Evolutionary conservation across 1,140 invertebrate genomes (phyloP), one percentile per base, ranked within the genome.

Genomic region (Cephus cinctus): DNA sequence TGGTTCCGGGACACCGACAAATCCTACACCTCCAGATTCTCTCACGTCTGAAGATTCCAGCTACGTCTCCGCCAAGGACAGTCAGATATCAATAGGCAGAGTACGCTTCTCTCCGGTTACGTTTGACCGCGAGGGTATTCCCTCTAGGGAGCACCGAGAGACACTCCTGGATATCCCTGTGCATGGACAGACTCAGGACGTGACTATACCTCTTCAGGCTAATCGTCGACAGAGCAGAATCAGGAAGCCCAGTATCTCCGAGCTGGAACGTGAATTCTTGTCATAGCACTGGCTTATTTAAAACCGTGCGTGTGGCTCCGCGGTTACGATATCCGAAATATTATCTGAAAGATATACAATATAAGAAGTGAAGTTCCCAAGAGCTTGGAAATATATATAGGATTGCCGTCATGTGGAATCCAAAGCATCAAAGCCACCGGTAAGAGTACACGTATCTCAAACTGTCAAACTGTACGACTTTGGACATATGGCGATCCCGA

Each of bases 21-120:
- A 90, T 74, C 86, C 88, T n/a, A 92, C 90, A 2, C 89, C 90
- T 0, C 89, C 89, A 0, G 90, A 92, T 54, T 90, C 87, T 54
- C 62, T 90, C 11, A 88, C 88, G 0, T 90, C 88, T 55, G 90
- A 92, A 41, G 89, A 92, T 54, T 89, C 86, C 54, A 90, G 87
- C 22, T 92, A 92, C 63, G 82, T 90, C 25, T 92, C 89, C 1
- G 89, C 90, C 2, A 85, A 89, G 54, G 89, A 90, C 55, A 84
- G 81, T 38, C 83, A 83, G 41, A 73, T 75, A 30, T 79, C 77
- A 5, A 71, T 76, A 4, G 83, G 83, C 25, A 77, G 89, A 4
- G 89, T 92, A 2, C 78, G 90, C 1, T 94, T 94, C 71, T 92
- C 89, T 27, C 90, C 89, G 0, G 81, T 88, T 6, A 85, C 84